Base-by-base conservation (phyloP, 2,113 vertebrate species). In the Gracilinanus agilis region DNA sequence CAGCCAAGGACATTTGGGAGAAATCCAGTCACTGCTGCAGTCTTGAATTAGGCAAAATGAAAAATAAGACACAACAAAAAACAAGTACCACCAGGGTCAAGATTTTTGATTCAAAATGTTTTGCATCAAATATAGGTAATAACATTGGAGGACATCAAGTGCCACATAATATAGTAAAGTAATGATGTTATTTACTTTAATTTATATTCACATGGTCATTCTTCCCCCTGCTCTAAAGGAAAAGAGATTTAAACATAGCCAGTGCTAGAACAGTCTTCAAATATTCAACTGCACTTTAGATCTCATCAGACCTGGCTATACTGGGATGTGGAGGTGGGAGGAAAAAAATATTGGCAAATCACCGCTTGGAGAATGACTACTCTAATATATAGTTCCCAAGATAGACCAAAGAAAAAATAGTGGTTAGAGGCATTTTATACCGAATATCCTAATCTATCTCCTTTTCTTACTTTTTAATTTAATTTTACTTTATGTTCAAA, bases 21-120 rank as follows among this genome's bases (percentile, higher is more conserved):
- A 83, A 83, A 83, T 83, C n/a, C 67, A 83, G 19, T 83, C 67
- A 83, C 67, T 83, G 34, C 67, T 83, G 67, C 16, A 83, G 67
- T 40, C 67, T 40, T 83, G 67, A 83, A 83, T 83, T 83, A 83
- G 19, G n/a, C 34, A 83, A 40, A 83, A 55, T 49, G 19, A 55
- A 55, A 75, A 75, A 83, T 40, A 83, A 83, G 67, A 83, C 67
- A 83, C n/a, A 75, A 83, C 67, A 83, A 83, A 83, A 83, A 83
- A 40, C 67, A 83, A 83, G n/a, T 6, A 83, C 16, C n/a, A 40
- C 67, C 40, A 7, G 40, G 40, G 67, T 34, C 67, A 83, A 83
- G 16, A 83, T 83, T 83, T 16, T 40, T 83, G 67, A 19, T 83
- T 21, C 67, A 83, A 83, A 83, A 83, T 40, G 40, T 83, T 83